Conservation (phyloP, 2,888 invertebrate genomes). For the Tenthredo amoena region DNA sequence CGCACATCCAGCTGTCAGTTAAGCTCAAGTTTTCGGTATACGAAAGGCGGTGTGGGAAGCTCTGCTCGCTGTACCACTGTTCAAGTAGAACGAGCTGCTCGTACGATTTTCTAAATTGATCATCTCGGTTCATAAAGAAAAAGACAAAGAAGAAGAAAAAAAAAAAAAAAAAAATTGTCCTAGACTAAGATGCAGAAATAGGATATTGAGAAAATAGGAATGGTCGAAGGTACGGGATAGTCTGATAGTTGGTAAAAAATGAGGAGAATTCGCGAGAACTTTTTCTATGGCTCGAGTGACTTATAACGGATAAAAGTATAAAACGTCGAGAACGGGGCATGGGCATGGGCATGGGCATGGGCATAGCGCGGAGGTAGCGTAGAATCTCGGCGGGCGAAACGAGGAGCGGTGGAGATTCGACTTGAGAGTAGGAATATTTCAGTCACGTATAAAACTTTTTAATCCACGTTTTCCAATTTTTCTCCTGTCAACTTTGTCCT, state of each 20-base stretch:
- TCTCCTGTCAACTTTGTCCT: slow-evolving; percentile 64
- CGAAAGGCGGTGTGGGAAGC: not conserved
- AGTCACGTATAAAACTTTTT: slow-evolving; percentile 61
- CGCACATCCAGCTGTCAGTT: slow-evolving; percentile 57
- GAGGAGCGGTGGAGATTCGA: slow-evolving; percentile 36
- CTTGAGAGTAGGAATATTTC: slow-evolving; percentile 55
- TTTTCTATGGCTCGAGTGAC: slow-evolving; percentile 38
- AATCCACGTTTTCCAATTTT: slow-evolving; percentile 67
- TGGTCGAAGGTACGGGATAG: not conserved
- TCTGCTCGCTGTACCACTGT: not conserved
- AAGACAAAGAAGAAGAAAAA: slow-evolving; percentile 44
- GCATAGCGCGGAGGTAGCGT: not conserved
- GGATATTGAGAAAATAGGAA: slow-evolving; percentile 16
- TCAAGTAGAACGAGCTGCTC: not conserved
- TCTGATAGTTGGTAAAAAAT: slow-evolving; percentile 30
- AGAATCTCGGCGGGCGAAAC: slow-evolving; percentile 10
- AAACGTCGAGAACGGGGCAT: slow-evolving; percentile 1
- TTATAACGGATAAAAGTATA: slow-evolving; percentile 42
- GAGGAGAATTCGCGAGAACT: slow-evolving; percentile 7
- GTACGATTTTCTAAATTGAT: not conserved
- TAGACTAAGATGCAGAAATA: not conserved
- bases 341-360: not conserved
- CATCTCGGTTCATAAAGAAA: slow-evolving; percentile 39
- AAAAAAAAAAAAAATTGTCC: slow-evolving; percentile 30
- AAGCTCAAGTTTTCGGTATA: slow-evolving; percentile 60